Evolutionary conservation across 2,113 vertebrate species (phyloP).

Genomic region (Passerina amoena): DNA sequence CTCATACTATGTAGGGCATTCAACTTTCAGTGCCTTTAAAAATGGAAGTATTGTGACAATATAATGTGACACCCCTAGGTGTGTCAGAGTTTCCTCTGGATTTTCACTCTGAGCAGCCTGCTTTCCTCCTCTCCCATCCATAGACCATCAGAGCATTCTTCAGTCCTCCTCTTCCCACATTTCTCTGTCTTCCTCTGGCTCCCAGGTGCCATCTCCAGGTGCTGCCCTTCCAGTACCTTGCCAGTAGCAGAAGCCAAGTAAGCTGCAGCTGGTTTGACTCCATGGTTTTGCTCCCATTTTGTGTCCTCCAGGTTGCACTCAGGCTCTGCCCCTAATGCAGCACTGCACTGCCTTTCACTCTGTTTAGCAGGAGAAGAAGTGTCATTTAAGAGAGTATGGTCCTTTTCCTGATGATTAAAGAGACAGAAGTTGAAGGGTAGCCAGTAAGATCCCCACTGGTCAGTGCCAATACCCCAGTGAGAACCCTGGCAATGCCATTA

Average conservation of each 20-base stretch:
- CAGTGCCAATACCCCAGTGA: background rate
- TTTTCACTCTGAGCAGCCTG: background rate
- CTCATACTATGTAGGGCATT: background rate
- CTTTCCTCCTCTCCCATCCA: background rate
- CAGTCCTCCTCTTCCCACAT: background rate
- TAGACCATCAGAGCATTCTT: background rate
- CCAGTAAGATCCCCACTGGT: background rate
- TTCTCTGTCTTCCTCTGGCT: background rate
- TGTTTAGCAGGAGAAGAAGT: background rate
- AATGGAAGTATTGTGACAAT: background rate
- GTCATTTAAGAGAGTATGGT: background rate
- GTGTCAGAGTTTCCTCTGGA: background rate
- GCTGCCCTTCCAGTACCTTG: background rate
- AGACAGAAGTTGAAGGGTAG: background rate
- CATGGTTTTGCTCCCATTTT: background rate
- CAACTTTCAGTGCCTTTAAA: background rate
- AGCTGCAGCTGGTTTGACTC: background rate
- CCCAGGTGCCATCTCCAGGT: background rate
- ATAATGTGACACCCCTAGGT: rapidly evolving
- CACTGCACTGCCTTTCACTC: background rate
- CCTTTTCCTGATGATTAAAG: background rate
- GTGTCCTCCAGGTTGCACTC: background rate
- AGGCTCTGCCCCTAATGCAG: background rate
- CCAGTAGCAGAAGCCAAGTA: background rate
- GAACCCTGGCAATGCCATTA: background rate